phyloP scores from a whole-genome alignment of 2,888 invertebrate genomes.

The Cryptus armator region DNA sequence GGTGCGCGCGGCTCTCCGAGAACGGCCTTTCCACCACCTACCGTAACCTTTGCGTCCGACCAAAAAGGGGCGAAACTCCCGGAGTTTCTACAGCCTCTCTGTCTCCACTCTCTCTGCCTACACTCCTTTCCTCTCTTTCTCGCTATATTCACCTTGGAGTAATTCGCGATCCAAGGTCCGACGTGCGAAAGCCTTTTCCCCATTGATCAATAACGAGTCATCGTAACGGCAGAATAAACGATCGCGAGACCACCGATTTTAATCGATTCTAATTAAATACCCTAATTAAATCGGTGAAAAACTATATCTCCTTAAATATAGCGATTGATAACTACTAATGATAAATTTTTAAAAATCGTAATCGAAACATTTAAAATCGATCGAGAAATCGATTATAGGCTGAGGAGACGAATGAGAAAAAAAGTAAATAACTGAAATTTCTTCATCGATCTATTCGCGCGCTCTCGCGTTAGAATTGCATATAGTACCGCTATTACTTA shows the following conservation, averaged over 20 bases:
- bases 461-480: conserved; percentile 34
- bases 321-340: neutral
- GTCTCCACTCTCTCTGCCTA: conserved; percentile 7
- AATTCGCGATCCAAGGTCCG: conserved; percentile 3
- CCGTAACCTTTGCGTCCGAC: conserved; percentile 34
- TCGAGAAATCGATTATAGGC: conserved; percentile 2
- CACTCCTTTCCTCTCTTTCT: conserved; percentile 8
- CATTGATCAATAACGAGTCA: neutral
- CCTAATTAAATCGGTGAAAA: too few relatives aligned
- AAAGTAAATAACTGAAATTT: conserved; percentile 41
- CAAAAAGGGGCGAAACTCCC: conserved; percentile 64
- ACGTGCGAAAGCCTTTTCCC: neutral
- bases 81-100: conserved; percentile 45
- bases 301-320: too few relatives aligned
- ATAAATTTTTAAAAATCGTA: too few relatives aligned
- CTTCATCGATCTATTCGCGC: conserved; percentile 45
- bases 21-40: conserved; percentile 34
- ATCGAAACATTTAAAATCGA: neutral
- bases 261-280: neutral
- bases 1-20: conserved; percentile 56
- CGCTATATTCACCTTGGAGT: conserved; percentile 2
- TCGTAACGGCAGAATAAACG: neutral
- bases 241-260: neutral
- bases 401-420: neutral
- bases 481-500: conserved; percentile 45